These are phyloP conservation scores for Andrena marginata DNA, from an alignment of 2,888 invertebrate genomes.

Conservation along the genomic window DNA sequence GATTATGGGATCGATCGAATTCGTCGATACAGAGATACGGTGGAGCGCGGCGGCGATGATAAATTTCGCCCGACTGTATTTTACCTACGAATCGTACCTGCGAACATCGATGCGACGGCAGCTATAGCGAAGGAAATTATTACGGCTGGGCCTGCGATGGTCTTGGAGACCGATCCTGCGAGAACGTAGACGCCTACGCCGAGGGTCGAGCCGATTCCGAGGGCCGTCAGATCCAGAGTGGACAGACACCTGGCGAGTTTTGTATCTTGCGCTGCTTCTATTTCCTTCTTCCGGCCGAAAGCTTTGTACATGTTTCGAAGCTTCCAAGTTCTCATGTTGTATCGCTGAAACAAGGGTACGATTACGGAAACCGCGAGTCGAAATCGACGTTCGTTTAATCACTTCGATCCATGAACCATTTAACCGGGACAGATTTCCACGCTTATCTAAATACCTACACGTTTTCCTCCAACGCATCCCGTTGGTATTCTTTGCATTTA, in stretches of 20 bases:
- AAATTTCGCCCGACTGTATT: background rate
- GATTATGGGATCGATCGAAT: background rate
- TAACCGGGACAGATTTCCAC: background rate
- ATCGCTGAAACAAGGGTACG: constrained; percentile 59
- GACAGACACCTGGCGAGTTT: constrained; percentile 90
- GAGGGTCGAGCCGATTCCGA: constrained; percentile 93
- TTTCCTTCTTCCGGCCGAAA: constrained; percentile 76
- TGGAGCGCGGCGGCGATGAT: no score
- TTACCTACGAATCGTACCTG: constrained; percentile 87
- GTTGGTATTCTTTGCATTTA: background rate
- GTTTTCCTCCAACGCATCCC: no score
- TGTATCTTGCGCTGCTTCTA: constrained; percentile 65
- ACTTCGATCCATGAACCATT: background rate
- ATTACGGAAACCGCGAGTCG: background rate
- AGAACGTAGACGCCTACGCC: constrained; percentile 97
- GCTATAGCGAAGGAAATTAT: constrained; percentile 95
- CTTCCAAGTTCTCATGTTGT: constrained; percentile 67
- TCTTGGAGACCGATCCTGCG: constrained; percentile 93
- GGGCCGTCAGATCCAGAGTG: constrained; percentile 92
- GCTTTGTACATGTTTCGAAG: constrained; percentile 62
- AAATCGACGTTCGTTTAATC: background rate
- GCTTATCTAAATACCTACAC: no score
- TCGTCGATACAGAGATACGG: background rate
- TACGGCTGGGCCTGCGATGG: constrained; percentile 94
- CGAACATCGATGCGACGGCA: constrained; percentile 95